Conservation (phyloP, 2,888 invertebrate genomes). For the Hypena proboscidalis region DNA sequence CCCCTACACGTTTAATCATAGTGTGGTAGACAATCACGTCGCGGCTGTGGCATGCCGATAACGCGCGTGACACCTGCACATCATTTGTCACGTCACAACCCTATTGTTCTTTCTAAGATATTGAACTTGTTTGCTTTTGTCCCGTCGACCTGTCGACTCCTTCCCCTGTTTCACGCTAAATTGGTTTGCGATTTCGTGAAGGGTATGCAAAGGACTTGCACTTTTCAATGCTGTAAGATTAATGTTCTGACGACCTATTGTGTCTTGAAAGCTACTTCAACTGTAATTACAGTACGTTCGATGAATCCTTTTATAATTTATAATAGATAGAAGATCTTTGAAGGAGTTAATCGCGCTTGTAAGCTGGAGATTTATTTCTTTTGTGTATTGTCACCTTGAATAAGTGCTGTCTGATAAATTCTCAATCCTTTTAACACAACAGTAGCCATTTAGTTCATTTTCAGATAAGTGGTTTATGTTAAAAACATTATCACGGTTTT, state of each 20-base stretch:
- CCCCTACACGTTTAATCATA: conserved; percentile 31
- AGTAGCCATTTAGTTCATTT: no score
- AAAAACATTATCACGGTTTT: no score
- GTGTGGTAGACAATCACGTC: conserved; percentile 40
- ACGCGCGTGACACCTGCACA: conserved; percentile 71
- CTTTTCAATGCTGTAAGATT: conserved; percentile 46
- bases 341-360: conserved; percentile 29
- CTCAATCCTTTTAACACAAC: no score
- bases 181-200: conserved; percentile 59
- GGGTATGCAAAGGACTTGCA: conserved; percentile 48
- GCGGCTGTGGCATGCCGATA: conserved; percentile 58
- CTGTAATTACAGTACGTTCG: conserved; percentile 35
- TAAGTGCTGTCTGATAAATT: neutral
- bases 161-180: conserved; percentile 62
- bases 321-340: conserved; percentile 29
- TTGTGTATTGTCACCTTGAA: conserved; percentile 10
- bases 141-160: conserved; percentile 51
- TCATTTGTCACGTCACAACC: conserved; percentile 75
- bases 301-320: conserved; percentile 30
- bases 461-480: no score
- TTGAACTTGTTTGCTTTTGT: conserved; percentile 66
- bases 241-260: conserved; percentile 46
- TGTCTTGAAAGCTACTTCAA: conserved; percentile 36
- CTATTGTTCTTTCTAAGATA: conserved; percentile 62
- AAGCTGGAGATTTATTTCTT: conserved; percentile 20